A percentile compares a stretch with the other conserved stretches of the same genome.
These are phyloP conservation scores for Apotomis capreana DNA, from an alignment of 2,888 invertebrate genomes.

Conservation along the genomic window DNA sequence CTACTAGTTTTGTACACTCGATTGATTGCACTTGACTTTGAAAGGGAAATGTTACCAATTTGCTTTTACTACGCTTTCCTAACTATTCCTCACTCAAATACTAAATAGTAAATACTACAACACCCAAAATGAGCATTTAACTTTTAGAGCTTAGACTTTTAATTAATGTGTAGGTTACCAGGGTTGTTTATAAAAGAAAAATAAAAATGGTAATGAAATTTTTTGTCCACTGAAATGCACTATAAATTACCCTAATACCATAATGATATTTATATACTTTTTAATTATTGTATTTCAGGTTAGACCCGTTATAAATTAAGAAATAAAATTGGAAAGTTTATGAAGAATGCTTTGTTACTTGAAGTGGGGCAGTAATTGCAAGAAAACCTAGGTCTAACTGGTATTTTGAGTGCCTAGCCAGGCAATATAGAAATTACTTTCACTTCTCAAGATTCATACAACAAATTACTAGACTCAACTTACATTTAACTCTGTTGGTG, in stretches of 20 bases:
- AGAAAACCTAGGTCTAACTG: conserved; percentile 1
- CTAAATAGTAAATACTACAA: not conserved
- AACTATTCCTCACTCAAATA: conserved; percentile 2
- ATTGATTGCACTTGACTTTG: conserved; percentile 31
- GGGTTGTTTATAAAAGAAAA: not conserved
- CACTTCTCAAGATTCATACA: not conserved
- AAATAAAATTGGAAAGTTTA: not conserved
- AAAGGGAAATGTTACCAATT: conserved; percentile 4
- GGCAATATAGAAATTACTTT: conserved; percentile 17
- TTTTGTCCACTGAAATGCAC: no score
- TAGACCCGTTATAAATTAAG: not conserved
- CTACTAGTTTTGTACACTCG: conserved; percentile 21
- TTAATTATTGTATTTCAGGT: not conserved
- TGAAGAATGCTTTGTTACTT: not conserved
- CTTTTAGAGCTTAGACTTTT: not conserved
- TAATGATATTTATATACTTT: not conserved
- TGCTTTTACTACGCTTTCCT: not conserved
- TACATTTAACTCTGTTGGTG: not conserved
- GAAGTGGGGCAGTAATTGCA: not conserved
- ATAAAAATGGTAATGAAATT: no score
- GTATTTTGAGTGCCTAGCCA: conserved; percentile 17
- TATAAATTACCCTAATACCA: not conserved
- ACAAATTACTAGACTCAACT: not conserved
- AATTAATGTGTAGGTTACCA: not conserved
- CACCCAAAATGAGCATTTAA: not conserved